Percentiles rank a stretch among this genome's conserved stretches.
Evolutionary conservation across 2,888 invertebrate genomes (phyloP).

Genomic region (Aphidoletes aphidimyza): DNA sequence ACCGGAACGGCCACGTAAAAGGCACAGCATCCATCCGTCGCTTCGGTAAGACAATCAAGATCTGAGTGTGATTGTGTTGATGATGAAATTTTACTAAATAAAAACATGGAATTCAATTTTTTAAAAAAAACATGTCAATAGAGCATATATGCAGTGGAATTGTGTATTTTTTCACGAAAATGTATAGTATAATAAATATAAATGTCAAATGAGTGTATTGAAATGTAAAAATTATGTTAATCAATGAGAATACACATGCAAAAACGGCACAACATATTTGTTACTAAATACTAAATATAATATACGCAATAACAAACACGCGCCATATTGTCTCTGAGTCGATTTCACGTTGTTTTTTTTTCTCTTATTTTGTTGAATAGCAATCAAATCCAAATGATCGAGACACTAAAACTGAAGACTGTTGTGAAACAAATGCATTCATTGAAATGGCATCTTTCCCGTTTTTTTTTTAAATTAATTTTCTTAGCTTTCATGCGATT

Average conservation of each 20-base stretch:
- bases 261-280: background rate
- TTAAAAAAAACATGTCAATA: background rate
- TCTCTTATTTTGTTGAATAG: too few species aligned
- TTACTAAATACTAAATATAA: background rate
- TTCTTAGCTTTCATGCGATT: background rate
- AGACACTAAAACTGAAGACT: background rate
- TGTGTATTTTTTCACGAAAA: too few species aligned
- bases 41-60: background rate
- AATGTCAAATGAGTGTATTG: background rate
- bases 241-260: background rate
- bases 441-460: too few species aligned
- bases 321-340: conserved; percentile 48
- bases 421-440: too few species aligned
- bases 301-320: conserved; percentile 28
- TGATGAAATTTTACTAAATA: conserved; percentile 80
- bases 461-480: background rate
- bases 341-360: background rate
- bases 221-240: conserved; percentile 40
- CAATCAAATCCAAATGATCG: background rate
- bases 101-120: background rate
- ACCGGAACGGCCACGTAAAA: conserved; percentile 79
- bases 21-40: conserved; percentile 61
- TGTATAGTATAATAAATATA: background rate
- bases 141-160: too few species aligned
- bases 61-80: conserved; percentile 70